These are phyloP conservation scores for Microctonus brassicae DNA, from an alignment of 2,888 invertebrate genomes.

Conservation along the genomic window DNA sequence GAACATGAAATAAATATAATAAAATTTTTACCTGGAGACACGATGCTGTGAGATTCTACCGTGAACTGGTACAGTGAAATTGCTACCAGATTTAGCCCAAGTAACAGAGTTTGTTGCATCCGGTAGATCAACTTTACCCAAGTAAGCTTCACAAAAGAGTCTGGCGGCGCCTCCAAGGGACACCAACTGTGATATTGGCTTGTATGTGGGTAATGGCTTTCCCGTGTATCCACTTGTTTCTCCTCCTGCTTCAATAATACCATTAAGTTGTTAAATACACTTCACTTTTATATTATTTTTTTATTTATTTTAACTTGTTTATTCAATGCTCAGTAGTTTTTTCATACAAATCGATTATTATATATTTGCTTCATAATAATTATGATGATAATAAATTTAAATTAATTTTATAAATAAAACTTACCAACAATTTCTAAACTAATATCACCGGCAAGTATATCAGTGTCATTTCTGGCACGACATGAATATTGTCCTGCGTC, in stretches of 20 bases:
- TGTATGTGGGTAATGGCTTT: slow-evolving; percentile 75
- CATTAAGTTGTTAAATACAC: neutral
- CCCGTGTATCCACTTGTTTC: slow-evolving; percentile 68
- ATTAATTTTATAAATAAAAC: slow-evolving; percentile 50
- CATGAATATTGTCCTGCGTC: slow-evolving; percentile 84
- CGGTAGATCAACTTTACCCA: slow-evolving; percentile 81
- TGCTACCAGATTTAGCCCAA: slow-evolving; percentile 78
- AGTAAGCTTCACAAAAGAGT: slow-evolving; percentile 84
- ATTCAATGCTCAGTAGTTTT: too few species aligned
- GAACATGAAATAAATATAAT: slow-evolving; percentile 39
- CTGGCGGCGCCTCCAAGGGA: slow-evolving; percentile 76
- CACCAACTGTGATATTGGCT: slow-evolving; percentile 77
- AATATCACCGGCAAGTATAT: slow-evolving; percentile 76
- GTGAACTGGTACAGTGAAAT: slow-evolving; percentile 69
- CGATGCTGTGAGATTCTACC: slow-evolving; percentile 68
- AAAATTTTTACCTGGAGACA: slow-evolving; percentile 69
- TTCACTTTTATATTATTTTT: neutral
- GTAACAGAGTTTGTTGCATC: slow-evolving; percentile 80
- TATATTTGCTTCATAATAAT: too few species aligned
- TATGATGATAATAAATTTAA: neutral
- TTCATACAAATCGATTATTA: too few species aligned
- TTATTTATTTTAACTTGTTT: too few species aligned
- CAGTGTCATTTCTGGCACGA: slow-evolving; percentile 79
- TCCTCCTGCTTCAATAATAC: slow-evolving; percentile 73
- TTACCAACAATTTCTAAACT: slow-evolving; percentile 78